Conservation (phyloP, 92 coral and sea anemone genomes). For the Umimayanthus kanabou region DNA sequence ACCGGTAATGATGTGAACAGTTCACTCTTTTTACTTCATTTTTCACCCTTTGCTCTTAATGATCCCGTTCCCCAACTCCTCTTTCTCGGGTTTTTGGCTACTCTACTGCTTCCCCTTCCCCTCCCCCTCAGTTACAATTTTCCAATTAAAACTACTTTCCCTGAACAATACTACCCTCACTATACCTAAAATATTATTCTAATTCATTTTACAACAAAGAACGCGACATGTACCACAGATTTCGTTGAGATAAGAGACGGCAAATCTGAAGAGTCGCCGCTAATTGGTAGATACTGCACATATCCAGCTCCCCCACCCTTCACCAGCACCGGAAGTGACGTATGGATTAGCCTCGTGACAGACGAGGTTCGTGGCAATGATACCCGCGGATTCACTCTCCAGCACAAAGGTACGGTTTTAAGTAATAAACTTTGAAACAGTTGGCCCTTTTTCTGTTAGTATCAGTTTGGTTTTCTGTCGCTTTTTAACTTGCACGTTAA, state of each 20-base stretch:
- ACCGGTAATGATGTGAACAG: too few species aligned
- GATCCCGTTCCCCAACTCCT: too few species aligned
- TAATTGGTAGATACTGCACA: slow-evolving; percentile 21
- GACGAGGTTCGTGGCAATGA: not conserved
- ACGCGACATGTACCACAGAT: not conserved
- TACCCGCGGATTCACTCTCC: slow-evolving; percentile 16
- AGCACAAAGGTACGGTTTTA: not conserved
- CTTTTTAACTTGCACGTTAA: too few species aligned
- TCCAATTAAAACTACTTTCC: too few species aligned
- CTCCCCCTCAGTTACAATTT: too few species aligned
- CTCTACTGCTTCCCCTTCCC: too few species aligned
- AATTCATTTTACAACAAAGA: slow-evolving; percentile 1
- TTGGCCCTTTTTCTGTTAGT: not conserved
- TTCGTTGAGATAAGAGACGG: slow-evolving; percentile 34
- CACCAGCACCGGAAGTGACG: slow-evolving; percentile 9
- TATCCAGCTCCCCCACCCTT: slow-evolving; percentile 20
- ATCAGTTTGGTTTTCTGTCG: not conserved
- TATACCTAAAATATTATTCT: not conserved
- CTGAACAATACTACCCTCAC: not conserved
- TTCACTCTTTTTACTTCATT: too few species aligned
- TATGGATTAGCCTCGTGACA: slow-evolving; percentile 32
- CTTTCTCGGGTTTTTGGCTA: too few species aligned
- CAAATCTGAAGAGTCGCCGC: not conserved
- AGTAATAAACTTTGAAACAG: not conserved
- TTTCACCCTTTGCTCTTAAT: too few species aligned